Conservation (phyloP, 2,888 invertebrate species). For the Dicyrtoma fusca region DNA sequence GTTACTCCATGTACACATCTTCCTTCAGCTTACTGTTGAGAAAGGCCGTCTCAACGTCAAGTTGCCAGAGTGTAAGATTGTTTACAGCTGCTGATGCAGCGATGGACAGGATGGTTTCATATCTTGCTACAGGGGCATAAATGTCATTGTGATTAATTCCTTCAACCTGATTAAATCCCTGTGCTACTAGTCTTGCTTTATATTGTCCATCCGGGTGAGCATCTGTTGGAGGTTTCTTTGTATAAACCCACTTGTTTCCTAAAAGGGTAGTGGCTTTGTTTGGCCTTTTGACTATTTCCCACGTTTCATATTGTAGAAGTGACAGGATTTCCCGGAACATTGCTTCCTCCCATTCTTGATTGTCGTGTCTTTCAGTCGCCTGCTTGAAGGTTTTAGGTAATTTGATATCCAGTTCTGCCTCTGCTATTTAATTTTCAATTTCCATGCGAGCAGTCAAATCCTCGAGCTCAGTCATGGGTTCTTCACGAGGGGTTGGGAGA, state of each 20-base stretch:
- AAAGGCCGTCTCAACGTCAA: constrained; percentile 39
- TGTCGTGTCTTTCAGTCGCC: background rate
- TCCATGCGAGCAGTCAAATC: too few relatives aligned
- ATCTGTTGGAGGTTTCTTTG: too few relatives aligned
- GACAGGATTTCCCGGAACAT: background rate
- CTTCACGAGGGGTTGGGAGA: too few relatives aligned
- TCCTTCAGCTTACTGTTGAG: constrained; percentile 32
- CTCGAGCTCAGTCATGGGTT: too few relatives aligned
- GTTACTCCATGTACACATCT: constrained; percentile 35
- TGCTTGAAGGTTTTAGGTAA: background rate
- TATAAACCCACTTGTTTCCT: constrained; percentile 33
- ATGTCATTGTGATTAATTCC: constrained; percentile 34
- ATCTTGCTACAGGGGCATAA: constrained; percentile 37
- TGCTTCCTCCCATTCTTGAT: constrained; percentile 5
- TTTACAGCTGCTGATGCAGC: constrained; percentile 29
- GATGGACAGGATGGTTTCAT: too few relatives aligned
- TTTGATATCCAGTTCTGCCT: too few relatives aligned
- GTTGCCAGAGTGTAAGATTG: background rate
- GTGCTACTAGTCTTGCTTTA: too few relatives aligned
- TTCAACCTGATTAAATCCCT: constrained; percentile 21
- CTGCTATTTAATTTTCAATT: too few relatives aligned
- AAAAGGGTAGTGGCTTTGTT: background rate
- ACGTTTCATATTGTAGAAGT: too few relatives aligned
- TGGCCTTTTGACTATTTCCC: background rate
- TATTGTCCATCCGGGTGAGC: too few relatives aligned